These are phyloP conservation scores for Umimayanthus kanabou DNA, from an alignment of 92 coral and sea anemone genomes.

Conservation along the genomic window DNA sequence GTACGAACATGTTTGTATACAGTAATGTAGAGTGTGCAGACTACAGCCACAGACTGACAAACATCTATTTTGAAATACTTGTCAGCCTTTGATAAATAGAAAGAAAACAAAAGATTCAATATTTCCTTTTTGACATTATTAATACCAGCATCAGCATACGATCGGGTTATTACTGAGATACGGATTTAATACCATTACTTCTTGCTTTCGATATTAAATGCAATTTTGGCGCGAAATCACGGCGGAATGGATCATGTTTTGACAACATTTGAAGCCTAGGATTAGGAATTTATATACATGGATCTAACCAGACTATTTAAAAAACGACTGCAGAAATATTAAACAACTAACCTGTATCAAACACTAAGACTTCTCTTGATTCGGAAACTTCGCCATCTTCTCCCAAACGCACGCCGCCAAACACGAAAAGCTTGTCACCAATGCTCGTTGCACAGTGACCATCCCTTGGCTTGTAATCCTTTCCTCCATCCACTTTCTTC, in stretches of 20 bases:
- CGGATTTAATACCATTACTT: no score
- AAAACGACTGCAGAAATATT: neutral
- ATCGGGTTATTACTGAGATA: neutral
- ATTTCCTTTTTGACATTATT: no score
- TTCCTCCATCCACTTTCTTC: slow-evolving; percentile 56
- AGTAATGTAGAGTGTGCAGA: no score
- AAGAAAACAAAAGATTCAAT: no score
- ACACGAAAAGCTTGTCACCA: slow-evolving; percentile 63
- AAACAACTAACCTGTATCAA: slow-evolving; percentile 62
- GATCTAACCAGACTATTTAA: neutral
- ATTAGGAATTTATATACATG: neutral
- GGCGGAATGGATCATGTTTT: neutral
- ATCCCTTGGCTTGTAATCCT: slow-evolving; percentile 62
- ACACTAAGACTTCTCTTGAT: slow-evolving; percentile 70
- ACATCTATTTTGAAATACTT: no score
- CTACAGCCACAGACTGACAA: no score
- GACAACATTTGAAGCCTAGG: neutral
- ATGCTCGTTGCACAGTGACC: slow-evolving; percentile 81
- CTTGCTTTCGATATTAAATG: no score
- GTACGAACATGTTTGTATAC: no score
- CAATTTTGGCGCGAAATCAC: no score
- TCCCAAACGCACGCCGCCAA: slow-evolving; percentile 83
- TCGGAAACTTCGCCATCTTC: slow-evolving; percentile 69
- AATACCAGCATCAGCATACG: neutral
- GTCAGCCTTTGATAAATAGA: neutral